A percentile compares a stretch with the other conserved stretches of the same genome.
Conservation (phyloP, 1,140 invertebrate genomes). For the Conus ventricosus region DNA sequence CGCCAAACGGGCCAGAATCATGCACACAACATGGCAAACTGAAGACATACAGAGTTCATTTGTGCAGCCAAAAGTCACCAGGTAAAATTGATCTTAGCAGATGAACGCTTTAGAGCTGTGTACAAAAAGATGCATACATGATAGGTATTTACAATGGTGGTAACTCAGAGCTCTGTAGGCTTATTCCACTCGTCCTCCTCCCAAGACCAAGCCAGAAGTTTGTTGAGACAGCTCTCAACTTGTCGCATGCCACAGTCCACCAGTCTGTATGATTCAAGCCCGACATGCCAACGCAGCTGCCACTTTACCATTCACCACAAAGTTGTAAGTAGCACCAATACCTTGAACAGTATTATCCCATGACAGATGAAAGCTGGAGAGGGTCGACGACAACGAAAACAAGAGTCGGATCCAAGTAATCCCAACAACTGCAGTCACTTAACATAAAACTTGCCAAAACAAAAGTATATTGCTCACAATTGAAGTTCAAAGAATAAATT, state of each 20-base stretch:
- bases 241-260: neutral
- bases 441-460: neutral
- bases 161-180: neutral
- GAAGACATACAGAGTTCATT: neutral
- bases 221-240: neutral
- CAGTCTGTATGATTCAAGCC: neutral
- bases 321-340: constrained; percentile 35
- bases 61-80: neutral
- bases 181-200: neutral
- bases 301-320: neutral
- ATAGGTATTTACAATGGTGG: neutral
- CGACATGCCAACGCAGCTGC: constrained; percentile 11
- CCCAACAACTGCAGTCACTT: neutral
- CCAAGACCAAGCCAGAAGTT: neutral
- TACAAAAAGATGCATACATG: constrained; percentile 23
- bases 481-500: neutral
- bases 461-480: neutral
- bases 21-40: neutral
- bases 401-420: neutral
- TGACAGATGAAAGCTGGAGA: constrained; percentile 26
- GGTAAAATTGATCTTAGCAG: neutral
- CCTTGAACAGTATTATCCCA: constrained; percentile 28
- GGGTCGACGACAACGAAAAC: neutral
- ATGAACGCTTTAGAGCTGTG: constrained; percentile 24
- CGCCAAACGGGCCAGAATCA: neutral